Conservation (phyloP, 2,797 vertebrate genomes). For the Merluccius polli region DNA sequence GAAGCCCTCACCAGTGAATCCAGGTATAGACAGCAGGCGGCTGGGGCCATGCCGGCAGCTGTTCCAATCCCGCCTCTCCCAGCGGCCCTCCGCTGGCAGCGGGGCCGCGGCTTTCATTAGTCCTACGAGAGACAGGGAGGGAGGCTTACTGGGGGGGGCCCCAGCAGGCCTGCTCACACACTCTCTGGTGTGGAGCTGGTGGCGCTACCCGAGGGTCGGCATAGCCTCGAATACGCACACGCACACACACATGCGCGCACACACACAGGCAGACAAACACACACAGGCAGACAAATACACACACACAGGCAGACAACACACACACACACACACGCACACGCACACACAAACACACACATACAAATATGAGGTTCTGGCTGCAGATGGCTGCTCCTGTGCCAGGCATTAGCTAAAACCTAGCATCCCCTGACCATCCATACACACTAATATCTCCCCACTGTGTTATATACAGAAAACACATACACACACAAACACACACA, state of each 20-base stretch:
- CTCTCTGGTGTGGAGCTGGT: background rate
- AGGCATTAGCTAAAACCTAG: too few relatives aligned
- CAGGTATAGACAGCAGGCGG: conserved; percentile 52
- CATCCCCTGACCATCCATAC: too few relatives aligned
- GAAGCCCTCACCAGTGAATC: conserved; percentile 56
- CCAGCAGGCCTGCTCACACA: background rate
- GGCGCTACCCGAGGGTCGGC: background rate
- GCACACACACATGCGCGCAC: background rate
- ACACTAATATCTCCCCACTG: too few relatives aligned
- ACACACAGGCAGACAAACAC: background rate
- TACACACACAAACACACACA: too few relatives aligned
- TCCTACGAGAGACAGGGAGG: conserved; percentile 45
- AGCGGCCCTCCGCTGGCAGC: conserved; percentile 45
- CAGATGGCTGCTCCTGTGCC: too few relatives aligned
- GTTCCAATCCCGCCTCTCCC: conserved; percentile 62
- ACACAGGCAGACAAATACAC: background rate
- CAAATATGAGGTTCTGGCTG: too few relatives aligned
- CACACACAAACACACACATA: background rate
- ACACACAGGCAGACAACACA: background rate
- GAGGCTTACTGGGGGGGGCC: background rate
- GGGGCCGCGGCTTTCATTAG: conserved; percentile 50
- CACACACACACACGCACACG: background rate
- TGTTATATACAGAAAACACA: too few relatives aligned
- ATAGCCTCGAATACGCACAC: background rate
- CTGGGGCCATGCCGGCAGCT: conserved; percentile 53